A percentile compares a stretch with the other conserved stretches of the same genome.
These are phyloP conservation scores for Gasterosteus nipponicus DNA, from an alignment of 2,113 vertebrate species.

Conservation along the genomic window DNA sequence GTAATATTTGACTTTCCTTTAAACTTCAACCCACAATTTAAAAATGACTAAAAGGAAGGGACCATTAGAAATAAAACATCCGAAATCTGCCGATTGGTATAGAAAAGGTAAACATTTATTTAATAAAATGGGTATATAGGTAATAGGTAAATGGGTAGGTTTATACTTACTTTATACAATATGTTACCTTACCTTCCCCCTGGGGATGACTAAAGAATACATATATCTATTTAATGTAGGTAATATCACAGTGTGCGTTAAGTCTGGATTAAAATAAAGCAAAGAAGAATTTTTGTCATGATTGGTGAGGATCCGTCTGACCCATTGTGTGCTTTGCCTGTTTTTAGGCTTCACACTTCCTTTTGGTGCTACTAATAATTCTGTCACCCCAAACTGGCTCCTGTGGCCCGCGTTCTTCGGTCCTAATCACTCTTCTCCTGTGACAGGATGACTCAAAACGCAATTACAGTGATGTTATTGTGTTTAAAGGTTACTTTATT, in stretches of 20 bases:
- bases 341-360: too few relatives aligned
- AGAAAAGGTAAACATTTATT: background rate
- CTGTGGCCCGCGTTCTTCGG: too few relatives aligned
- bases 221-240: too few relatives aligned
- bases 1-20: background rate
- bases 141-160: too few relatives aligned
- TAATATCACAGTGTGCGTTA: background rate
- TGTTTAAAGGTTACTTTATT: background rate
- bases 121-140: background rate
- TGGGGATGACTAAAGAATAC: too few relatives aligned
- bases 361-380: too few relatives aligned
- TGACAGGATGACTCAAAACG: background rate
- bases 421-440: too few relatives aligned
- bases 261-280: background rate
- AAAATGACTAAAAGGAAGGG: background rate
- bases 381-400: too few relatives aligned
- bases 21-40: conserved; percentile 7
- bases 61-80: conserved; percentile 2
- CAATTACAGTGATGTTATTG: background rate
- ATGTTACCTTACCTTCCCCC: too few relatives aligned
- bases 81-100: background rate
- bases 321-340: too few relatives aligned
- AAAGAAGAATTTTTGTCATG: background rate
- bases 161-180: too few relatives aligned
- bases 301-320: too few relatives aligned